Evolutionary conservation across 2,888 invertebrate genomes (phyloP).

Genomic region (Dynastes hyllus): DNA sequence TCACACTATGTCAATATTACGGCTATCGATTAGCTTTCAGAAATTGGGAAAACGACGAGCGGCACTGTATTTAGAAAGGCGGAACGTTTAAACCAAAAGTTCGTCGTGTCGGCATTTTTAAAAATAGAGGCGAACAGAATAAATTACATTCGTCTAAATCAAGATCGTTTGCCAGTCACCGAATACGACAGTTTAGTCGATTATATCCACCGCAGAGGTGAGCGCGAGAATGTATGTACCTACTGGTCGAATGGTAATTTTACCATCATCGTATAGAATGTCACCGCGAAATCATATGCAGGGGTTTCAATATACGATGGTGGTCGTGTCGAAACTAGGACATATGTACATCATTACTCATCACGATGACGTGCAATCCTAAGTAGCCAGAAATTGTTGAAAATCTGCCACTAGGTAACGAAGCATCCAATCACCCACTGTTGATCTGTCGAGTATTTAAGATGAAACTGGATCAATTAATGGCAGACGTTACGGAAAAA

Average conservation of each 20-base stretch:
- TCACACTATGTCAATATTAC: not conserved
- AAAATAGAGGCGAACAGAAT: no score
- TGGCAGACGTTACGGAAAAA: constrained; percentile 8
- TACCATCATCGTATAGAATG: constrained; percentile 52
- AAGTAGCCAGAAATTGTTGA: no score
- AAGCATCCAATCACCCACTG: constrained; percentile 63
- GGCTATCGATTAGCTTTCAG: not conserved
- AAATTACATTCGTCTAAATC: no score
- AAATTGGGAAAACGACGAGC: not conserved
- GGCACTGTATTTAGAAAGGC: not conserved
- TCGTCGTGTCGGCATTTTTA: not conserved
- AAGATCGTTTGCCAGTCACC: no score
- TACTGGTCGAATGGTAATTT: constrained; percentile 52
- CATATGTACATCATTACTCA: constrained; percentile 45
- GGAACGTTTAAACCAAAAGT: not conserved
- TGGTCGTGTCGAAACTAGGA: constrained; percentile 68
- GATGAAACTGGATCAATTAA: constrained; percentile 5
- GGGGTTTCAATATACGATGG: constrained; percentile 68
- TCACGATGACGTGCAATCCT: no score
- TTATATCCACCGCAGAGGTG: not conserved
- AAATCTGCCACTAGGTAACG: no score
- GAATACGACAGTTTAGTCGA: no score
- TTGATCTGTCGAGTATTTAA: constrained; percentile 57
- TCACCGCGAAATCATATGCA: constrained; percentile 55
- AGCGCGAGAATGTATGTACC: not conserved